A percentile compares a stretch with the other conserved stretches of the same genome.
Conservation (phyloP, 2,797 vertebrate species). For the Apodemus agrarius region DNA sequence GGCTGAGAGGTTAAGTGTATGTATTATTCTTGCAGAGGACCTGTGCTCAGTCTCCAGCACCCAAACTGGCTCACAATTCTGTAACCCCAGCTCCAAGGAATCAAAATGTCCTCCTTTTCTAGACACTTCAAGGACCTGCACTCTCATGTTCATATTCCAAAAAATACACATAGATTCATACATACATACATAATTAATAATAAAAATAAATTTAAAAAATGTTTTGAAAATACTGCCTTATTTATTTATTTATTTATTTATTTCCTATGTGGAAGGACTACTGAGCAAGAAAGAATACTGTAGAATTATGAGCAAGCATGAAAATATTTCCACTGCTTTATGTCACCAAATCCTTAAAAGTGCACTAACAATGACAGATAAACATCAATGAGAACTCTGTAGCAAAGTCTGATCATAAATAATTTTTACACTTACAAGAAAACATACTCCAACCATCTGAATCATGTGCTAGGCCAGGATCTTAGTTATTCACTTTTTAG, state of each 20-base stretch:
- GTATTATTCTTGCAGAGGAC: background rate
- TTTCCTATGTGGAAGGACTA: constrained; percentile 21
- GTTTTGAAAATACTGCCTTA: background rate
- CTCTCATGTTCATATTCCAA: background rate
- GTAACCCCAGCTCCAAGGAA: background rate
- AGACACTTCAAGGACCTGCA: background rate
- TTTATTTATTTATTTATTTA: too few relatives aligned
- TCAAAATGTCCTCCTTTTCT: background rate
- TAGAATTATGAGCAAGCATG: background rate
- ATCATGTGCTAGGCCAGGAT: background rate
- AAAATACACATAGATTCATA: background rate
- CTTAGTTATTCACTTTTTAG: background rate
- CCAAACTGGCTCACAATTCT: background rate
- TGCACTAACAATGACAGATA: constrained; percentile 19
- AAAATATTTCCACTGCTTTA: constrained; percentile 54
- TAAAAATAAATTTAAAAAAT: background rate
- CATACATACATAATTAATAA: background rate
- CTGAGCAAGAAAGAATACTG: constrained; percentile 40
- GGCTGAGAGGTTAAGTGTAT: background rate
- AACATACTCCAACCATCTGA: background rate
- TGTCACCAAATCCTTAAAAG: constrained; percentile 48
- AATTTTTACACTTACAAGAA: constrained; percentile 21
- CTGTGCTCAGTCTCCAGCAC: background rate
- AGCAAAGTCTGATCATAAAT: constrained; percentile 21
- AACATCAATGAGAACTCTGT: constrained; percentile 39